Evolutionary conservation across 2,113 vertebrate species (phyloP).

Genomic region (Noturus placidus): DNA sequence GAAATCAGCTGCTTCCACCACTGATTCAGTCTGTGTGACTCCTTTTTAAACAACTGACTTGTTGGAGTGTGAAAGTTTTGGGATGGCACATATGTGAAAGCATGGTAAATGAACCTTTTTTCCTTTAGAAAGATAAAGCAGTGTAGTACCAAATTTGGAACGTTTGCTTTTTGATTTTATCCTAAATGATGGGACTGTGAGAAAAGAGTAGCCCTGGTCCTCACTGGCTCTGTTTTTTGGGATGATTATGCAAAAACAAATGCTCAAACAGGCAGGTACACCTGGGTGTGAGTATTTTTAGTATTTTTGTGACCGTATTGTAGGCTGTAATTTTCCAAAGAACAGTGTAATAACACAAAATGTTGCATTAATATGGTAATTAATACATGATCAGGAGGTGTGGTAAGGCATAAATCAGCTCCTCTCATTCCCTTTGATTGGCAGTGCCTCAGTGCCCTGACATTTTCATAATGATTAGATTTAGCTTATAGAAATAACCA

Average conservation of each 20-base stretch:
- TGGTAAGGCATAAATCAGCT: not conserved
- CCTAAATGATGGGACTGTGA: not conserved
- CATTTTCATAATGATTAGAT: conserved; percentile 5
- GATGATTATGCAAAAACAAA: not conserved
- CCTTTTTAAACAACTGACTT: not conserved
- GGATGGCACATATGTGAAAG: not conserved
- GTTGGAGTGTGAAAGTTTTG: not conserved
- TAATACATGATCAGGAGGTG: not conserved
- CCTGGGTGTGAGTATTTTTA: not conserved
- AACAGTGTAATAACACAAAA: not conserved
- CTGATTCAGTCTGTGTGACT: conserved; percentile 1
- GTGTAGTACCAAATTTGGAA: not conserved
- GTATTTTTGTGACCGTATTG: not conserved
- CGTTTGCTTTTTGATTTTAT: not conserved
- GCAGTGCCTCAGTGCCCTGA: not conserved
- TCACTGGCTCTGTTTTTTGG: not conserved
- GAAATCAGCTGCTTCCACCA: not conserved
- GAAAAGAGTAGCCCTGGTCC: not conserved
- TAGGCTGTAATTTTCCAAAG: not conserved
- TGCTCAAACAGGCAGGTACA: not conserved
- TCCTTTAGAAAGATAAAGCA: not conserved
- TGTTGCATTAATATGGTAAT: not conserved
- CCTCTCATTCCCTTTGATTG: not conserved
- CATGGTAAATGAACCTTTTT: not conserved
- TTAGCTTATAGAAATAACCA: not conserved